A percentile compares a stretch with the other conserved stretches of the same genome.
phyloP scores from a whole-genome alignment of 2,113 vertebrate genomes.

The Chroicocephalus ridibundus region DNA sequence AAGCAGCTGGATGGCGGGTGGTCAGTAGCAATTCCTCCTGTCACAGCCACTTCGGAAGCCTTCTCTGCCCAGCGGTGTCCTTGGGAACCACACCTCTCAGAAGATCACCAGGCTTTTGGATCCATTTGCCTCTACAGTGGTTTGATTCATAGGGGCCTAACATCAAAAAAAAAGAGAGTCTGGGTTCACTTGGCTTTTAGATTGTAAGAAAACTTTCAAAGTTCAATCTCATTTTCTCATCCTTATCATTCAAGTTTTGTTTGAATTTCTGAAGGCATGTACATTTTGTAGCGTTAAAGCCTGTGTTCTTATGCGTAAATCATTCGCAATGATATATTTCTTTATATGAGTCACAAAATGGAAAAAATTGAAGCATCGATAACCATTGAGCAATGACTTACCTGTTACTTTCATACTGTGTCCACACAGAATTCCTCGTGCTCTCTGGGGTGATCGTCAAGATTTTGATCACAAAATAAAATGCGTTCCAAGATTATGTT shows the following conservation, averaged over 20 bases:
- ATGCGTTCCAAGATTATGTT: neutral
- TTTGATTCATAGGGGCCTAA: neutral
- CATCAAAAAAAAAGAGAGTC: neutral
- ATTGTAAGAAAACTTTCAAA: neutral
- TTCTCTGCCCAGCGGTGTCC: neutral
- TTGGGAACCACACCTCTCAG: neutral
- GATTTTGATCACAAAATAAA: neutral
- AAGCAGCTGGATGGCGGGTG: neutral
- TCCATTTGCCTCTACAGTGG: neutral
- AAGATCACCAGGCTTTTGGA: neutral
- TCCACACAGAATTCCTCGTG: neutral
- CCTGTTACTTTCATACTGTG: neutral
- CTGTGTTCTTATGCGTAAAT: neutral
- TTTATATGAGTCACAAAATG: neutral
- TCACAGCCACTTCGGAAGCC: neutral
- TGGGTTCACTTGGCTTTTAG: neutral
- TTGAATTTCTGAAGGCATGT: neutral
- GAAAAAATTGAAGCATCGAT: neutral
- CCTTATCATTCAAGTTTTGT: neutral
- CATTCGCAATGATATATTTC: neutral
- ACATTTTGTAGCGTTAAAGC: neutral
- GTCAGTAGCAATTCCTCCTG: neutral
- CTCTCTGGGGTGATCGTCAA: neutral
- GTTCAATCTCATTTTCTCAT: neutral
- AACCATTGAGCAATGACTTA: neutral